phyloP scores from a whole-genome alignment of 2,888 invertebrate species.

The Neuroscelio doddi region DNA sequence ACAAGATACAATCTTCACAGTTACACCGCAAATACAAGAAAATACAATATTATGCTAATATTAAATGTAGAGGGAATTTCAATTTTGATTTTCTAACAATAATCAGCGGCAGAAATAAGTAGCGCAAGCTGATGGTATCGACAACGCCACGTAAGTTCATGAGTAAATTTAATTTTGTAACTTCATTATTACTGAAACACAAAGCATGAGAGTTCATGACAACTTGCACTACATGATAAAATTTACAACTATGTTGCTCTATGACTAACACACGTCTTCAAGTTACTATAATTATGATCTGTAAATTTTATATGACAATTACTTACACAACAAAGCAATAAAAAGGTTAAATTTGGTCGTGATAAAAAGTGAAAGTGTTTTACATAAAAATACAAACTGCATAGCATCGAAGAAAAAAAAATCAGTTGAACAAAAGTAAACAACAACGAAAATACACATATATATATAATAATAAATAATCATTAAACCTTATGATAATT shows the following conservation, averaged over 20 bases:
- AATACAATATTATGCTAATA: background rate
- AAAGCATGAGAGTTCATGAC: background rate
- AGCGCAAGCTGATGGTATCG: background rate
- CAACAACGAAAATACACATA: too few species aligned
- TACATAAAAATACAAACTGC: too few species aligned
- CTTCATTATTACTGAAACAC: background rate
- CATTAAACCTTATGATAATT: too few species aligned
- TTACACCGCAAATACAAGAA: conserved; percentile 2
- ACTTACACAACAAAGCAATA: conserved; percentile 3
- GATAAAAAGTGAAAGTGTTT: too few species aligned
- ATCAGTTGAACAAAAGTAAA: too few species aligned
- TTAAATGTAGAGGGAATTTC: background rate
- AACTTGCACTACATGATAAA: background rate
- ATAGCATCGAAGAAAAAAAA: too few species aligned
- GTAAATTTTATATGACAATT: conserved; percentile 9
- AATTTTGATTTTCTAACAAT: background rate
- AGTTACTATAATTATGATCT: conserved; percentile 4
- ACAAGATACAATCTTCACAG: conserved; percentile 13
- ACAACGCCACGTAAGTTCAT: background rate
- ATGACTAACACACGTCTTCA: background rate
- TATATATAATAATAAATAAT: too few species aligned
- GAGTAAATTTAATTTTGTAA: background rate
- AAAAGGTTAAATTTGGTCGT: background rate
- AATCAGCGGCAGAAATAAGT: background rate
- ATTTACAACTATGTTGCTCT: background rate